Percentiles rank a stretch among this genome's conserved stretches.
These are phyloP conservation scores for Centroberyx gerrardi DNA, from an alignment of 2,797 vertebrate species.

Conservation along the genomic window DNA sequence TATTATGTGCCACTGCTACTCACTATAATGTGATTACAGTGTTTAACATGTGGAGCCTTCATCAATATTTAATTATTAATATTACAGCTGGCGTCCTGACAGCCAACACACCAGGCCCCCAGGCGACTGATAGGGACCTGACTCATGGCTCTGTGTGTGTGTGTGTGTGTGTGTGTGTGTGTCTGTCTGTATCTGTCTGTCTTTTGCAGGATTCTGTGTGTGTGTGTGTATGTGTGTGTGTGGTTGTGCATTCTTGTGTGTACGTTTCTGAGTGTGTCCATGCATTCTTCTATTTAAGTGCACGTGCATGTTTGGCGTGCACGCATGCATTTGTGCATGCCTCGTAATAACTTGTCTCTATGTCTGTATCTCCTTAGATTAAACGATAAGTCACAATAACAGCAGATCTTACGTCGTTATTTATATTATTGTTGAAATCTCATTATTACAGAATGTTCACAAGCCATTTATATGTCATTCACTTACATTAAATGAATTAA, in stretches of 20 bases:
- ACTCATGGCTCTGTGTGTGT: conserved; percentile 45
- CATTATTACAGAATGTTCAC: conserved; percentile 47
- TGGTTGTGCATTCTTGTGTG: background rate
- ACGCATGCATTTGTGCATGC: background rate
- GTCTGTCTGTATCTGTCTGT: conserved; percentile 1
- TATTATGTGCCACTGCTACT: conserved; percentile 77
- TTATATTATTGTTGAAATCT: conserved; percentile 22
- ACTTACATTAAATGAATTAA: conserved; percentile 60
- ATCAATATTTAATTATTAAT: conserved; percentile 90
- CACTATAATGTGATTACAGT: conserved; percentile 85
- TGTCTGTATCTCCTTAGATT: background rate
- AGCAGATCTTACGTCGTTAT: background rate
- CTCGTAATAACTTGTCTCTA: conserved; percentile 26
- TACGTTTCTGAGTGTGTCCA: background rate
- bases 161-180: background rate
- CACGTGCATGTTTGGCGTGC: background rate
- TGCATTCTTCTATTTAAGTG: background rate
- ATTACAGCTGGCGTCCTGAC: conserved; percentile 77
- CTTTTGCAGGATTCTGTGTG: no score
- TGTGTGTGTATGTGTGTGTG: background rate
- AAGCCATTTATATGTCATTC: conserved; percentile 48
- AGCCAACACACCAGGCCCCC: conserved; percentile 53
- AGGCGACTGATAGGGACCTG: conserved; percentile 55
- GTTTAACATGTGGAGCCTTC: conserved; percentile 87
- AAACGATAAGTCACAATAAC: background rate